Conservation (phyloP, 2,888 invertebrate species). For the Limnephilus rhombicus region DNA sequence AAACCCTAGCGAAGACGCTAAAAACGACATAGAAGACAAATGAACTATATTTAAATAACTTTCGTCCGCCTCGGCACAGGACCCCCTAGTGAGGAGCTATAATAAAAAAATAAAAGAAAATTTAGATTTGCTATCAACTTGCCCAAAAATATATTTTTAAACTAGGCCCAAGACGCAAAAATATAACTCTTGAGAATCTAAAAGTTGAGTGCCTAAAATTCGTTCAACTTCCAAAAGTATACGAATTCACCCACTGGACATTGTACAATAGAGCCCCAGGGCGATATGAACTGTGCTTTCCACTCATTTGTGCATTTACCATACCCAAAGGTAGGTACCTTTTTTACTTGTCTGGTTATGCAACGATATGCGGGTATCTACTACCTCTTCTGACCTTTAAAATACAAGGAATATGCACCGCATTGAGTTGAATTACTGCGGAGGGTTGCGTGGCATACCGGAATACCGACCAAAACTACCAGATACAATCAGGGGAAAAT, state of each 20-base stretch:
- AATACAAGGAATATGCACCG: background rate
- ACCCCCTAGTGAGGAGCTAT: too few species aligned
- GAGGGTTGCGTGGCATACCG: background rate
- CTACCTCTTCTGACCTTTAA: background rate
- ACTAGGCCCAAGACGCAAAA: background rate
- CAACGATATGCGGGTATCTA: background rate
- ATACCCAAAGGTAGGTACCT: background rate
- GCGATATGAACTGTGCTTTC: background rate
- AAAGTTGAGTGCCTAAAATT: background rate
- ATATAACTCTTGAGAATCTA: background rate
- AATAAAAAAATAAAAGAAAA: too few species aligned
- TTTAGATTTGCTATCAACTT: too few species aligned
- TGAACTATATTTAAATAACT: too few species aligned
- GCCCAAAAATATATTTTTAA: too few species aligned
- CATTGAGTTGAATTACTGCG: background rate
- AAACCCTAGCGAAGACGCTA: too few species aligned
- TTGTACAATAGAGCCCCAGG: background rate
- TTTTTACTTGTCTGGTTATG: background rate
- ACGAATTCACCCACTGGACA: background rate
- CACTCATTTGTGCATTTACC: background rate
- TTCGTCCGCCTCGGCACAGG: too few species aligned
- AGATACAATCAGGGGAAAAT: background rate
- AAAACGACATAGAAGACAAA: too few species aligned
- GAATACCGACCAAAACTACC: background rate
- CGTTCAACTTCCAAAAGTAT: background rate